Conservation (phyloP, 2,113 vertebrate species). For the Antidorcas marsupialis region DNA sequence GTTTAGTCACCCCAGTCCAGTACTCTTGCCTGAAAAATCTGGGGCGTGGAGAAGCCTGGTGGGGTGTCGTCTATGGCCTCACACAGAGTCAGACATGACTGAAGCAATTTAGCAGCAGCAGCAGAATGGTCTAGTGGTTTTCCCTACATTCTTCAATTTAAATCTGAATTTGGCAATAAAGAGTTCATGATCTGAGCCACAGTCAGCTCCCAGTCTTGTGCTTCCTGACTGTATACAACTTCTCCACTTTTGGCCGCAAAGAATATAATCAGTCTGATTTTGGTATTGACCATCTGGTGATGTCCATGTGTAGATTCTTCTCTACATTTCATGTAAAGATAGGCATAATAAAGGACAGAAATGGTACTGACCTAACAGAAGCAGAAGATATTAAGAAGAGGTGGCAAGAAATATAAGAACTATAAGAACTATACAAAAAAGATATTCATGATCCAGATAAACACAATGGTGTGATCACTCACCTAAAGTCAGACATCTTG, state of each 20-base stretch:
- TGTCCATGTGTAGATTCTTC: not conserved
- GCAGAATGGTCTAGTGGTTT: not conserved
- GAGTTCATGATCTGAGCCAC: not conserved
- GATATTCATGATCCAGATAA: not conserved
- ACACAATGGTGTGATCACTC: not conserved
- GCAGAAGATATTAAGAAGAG: not conserved
- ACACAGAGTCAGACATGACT: too few species aligned
- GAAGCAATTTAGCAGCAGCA: too few species aligned
- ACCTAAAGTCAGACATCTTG: not conserved
- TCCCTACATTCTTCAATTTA: not conserved
- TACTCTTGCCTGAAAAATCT: too few species aligned
- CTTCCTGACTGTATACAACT: not conserved
- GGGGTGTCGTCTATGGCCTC: accelerated
- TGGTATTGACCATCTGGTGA: not conserved
- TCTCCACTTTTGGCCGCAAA: not conserved
- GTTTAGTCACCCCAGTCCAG: not conserved
- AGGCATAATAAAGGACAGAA: not conserved
- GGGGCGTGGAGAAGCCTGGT: accelerated
- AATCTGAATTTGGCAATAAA: not conserved
- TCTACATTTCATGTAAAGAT: not conserved
- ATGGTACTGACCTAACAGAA: not conserved
- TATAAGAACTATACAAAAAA: not conserved
- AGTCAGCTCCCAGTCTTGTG: not conserved
- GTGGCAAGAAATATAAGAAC: too few species aligned
- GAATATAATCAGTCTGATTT: not conserved